Evolutionary conservation across 1,140 invertebrate species (phyloP).

Genomic region (Anthonomus grandis): DNA sequence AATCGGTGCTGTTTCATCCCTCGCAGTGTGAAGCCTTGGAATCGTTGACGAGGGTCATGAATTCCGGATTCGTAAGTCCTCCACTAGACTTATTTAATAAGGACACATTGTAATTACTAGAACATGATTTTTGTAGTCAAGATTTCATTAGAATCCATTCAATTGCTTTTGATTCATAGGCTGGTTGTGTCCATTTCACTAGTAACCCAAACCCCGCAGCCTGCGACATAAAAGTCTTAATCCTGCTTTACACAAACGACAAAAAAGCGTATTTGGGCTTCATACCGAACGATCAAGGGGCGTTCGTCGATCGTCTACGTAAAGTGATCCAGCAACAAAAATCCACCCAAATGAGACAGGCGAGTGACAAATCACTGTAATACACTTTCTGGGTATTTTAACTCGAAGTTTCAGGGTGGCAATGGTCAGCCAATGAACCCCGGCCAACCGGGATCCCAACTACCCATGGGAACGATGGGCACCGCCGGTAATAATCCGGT

Average conservation of each 20-base stretch:
- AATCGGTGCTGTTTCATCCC: constrained; percentile 80
- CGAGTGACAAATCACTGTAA: background rate
- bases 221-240: constrained; percentile 89
- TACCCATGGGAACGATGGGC: constrained; percentile 34
- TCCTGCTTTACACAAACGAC: constrained; percentile 86
- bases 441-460: constrained; percentile 33
- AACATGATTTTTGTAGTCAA: background rate
- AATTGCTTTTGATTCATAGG: constrained; percentile 56
- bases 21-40: constrained; percentile 74
- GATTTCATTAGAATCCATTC: constrained; percentile 1
- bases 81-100: too few relatives aligned
- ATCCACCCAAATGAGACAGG: constrained; percentile 38
- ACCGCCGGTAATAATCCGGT: constrained; percentile 45
- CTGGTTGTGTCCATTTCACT: constrained; percentile 88
- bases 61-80: constrained; percentile 80
- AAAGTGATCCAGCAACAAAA: constrained; percentile 77
- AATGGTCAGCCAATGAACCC: constrained; percentile 40
- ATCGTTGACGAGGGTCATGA: constrained; percentile 86
- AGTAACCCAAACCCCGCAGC: constrained; percentile 57
- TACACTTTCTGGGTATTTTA: background rate
- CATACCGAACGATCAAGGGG: constrained; percentile 90
- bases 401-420: constrained; percentile 34
- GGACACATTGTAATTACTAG: too few relatives aligned
- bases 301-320: constrained; percentile 75
- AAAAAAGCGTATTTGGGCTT: constrained; percentile 90